phyloP scores from a whole-genome alignment of 2,888 invertebrate genomes.

The Lithophane semibrunnea region DNA sequence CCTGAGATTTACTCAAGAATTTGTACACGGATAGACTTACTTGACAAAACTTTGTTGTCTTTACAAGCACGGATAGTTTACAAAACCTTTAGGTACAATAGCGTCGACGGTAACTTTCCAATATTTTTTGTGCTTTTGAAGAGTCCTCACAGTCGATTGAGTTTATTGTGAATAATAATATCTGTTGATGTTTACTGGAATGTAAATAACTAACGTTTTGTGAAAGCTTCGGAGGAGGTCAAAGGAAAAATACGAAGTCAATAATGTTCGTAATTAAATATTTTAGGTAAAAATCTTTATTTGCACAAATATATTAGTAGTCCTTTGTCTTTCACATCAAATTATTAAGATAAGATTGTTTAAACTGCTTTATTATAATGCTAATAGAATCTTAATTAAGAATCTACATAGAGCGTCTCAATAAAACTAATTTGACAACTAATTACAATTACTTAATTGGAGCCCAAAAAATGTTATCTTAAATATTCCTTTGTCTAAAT shows the following conservation, averaged over 20 bases:
- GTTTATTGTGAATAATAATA: slow-evolving; percentile 49
- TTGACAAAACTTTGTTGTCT: not conserved
- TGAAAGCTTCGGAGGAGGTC: slow-evolving; percentile 3
- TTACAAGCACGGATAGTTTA: slow-evolving; percentile 23
- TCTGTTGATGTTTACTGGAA: slow-evolving; percentile 36
- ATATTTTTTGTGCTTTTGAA: slow-evolving; percentile 25
- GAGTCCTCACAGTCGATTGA: slow-evolving; percentile 26
- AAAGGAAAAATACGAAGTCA: slow-evolving; percentile 7
- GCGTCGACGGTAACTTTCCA: slow-evolving; percentile 3
- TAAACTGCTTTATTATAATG: not conserved
- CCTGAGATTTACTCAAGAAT: slow-evolving; percentile 2
- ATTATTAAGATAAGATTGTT: not conserved
- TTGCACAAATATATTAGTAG: not conserved
- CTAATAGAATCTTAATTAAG: slow-evolving; percentile 6
- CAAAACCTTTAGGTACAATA: slow-evolving; percentile 10
- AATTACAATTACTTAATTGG: not conserved
- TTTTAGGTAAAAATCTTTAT: not conserved
- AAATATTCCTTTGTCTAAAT: not conserved
- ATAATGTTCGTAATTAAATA: not conserved
- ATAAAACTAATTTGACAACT: slow-evolving; percentile 6
- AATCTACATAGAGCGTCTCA: not conserved
- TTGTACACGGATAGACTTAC: not conserved
- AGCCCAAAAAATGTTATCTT: not conserved
- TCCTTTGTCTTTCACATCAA: not conserved
- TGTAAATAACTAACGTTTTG: slow-evolving; percentile 30